A percentile compares a stretch with the other conserved stretches of the same genome.
phyloP scores from a whole-genome alignment of 2,888 invertebrate genomes.

The Drosophila longiperda region DNA sequence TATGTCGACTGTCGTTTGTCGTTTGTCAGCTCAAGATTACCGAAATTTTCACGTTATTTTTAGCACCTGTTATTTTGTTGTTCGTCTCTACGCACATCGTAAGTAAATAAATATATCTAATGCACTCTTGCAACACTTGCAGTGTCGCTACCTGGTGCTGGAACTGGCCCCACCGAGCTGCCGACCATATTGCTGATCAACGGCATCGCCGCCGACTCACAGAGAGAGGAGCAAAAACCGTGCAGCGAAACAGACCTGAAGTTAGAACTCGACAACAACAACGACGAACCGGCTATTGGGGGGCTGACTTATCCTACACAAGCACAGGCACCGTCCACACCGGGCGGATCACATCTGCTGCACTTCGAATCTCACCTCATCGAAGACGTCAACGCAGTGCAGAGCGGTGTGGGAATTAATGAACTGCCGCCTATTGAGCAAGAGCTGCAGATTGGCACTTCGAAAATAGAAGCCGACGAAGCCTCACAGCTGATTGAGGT shows the following conservation, averaged over 20 bases:
- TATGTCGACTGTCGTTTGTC: conserved; percentile 4
- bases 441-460: conserved; percentile 79
- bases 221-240: conserved; percentile 38
- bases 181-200: conserved; percentile 84
- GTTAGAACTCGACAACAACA: conserved; percentile 46
- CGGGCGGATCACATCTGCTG: conserved; percentile 71
- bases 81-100: conserved; percentile 10
- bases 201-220: conserved; percentile 65
- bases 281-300: conserved; percentile 32
- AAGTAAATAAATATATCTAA: conserved; percentile 39
- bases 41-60: conserved; percentile 61
- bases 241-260: conserved; percentile 41
- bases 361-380: conserved; percentile 84
- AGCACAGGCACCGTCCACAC: conserved; percentile 54
- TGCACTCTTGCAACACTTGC: conserved; percentile 35
- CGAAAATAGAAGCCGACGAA: conserved; percentile 78
- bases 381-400: conserved; percentile 78
- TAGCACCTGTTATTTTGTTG: conserved; percentile 65
- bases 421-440: conserved; percentile 81
- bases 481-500: conserved; percentile 81
- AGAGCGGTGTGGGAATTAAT: conserved; percentile 81
- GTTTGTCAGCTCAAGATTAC: conserved; percentile 22
- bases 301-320: conserved; percentile 27
- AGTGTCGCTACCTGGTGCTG: conserved; percentile 85
- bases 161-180: conserved; percentile 80